phyloP scores from a whole-genome alignment of 2,113 vertebrate species.

The Cynoglossus semilaevis region DNA sequence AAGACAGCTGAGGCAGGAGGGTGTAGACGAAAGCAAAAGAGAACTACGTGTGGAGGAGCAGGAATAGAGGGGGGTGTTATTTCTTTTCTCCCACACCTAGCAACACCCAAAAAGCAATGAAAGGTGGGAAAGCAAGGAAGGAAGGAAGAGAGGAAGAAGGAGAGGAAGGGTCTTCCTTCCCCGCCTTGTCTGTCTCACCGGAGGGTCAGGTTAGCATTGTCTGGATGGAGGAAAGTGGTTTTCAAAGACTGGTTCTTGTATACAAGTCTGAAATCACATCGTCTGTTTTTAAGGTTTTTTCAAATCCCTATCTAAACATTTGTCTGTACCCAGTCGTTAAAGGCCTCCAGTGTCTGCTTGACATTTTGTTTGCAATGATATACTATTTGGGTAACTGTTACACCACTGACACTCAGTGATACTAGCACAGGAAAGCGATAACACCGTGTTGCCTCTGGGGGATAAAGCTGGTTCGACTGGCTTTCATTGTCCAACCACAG shows the following conservation, averaged over 20 bases:
- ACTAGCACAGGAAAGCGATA: conserved; percentile 6
- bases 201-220: conserved; percentile 3
- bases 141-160: conserved; percentile 10
- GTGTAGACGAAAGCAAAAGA: conserved; percentile 14
- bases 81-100: conserved; percentile 28
- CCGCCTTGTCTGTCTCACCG: conserved; percentile 5
- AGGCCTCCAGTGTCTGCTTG: too few species aligned
- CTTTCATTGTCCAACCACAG: conserved; percentile 37
- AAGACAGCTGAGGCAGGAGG: conserved; percentile 59
- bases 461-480: conserved; percentile 42
- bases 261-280: conserved; percentile 5
- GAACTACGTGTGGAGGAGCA: conserved; percentile 9
- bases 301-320: too few species aligned
- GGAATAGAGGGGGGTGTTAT: background rate
- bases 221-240: conserved; percentile 1
- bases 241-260: conserved; percentile 1
- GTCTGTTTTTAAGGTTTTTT: too few species aligned
- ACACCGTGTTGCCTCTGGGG: conserved; percentile 12
- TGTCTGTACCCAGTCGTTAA: too few species aligned
- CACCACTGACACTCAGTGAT: conserved; percentile 12
- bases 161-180: conserved; percentile 12
- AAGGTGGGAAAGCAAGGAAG: conserved; percentile 15
- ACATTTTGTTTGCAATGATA: too few species aligned
- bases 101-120: conserved; percentile 12
- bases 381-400: background rate